Conservation (phyloP, 2,888 invertebrate genomes). For the Cephalotes varians region DNA sequence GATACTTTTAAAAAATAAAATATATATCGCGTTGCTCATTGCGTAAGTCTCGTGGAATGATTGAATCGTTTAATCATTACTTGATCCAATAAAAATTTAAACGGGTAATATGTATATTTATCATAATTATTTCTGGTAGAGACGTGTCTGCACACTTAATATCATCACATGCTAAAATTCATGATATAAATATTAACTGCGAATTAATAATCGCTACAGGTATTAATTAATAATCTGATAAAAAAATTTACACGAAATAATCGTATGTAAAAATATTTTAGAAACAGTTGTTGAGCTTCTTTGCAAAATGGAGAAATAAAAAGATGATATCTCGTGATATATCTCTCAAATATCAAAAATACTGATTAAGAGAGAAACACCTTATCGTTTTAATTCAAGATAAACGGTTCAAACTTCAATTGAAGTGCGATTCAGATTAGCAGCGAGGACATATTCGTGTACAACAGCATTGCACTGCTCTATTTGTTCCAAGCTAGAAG, state of each 20-base stretch:
- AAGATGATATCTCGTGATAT: not conserved
- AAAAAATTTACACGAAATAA: not conserved
- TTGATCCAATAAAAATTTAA: conserved; percentile 27
- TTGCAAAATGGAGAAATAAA: not conserved
- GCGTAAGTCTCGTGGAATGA: conserved; percentile 22
- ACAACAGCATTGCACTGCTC: not conserved
- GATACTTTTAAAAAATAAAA: conserved; percentile 36
- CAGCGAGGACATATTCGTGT: not conserved
- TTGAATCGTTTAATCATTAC: conserved; percentile 26
- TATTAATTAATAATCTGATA: conserved; percentile 1
- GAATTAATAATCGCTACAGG: not conserved
- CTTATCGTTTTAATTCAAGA: not conserved
- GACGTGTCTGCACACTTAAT: not conserved
- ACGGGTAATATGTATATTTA: conserved; percentile 11
- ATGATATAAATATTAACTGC: not conserved
- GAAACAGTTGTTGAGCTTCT: conserved; percentile 10
- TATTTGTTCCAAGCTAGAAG: not conserved
- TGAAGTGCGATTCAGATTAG: not conserved
- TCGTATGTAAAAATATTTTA: conserved; percentile 4
- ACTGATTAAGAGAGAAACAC: not conserved
- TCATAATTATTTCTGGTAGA: not conserved
- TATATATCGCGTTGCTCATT: conserved; percentile 7
- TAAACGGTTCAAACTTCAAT: not conserved
- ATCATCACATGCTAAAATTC: conserved; percentile 1
- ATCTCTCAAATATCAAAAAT: not conserved